Base-by-base conservation (phyloP, 2,797 vertebrate genomes). In the Trichosurus vulpecula region DNA sequence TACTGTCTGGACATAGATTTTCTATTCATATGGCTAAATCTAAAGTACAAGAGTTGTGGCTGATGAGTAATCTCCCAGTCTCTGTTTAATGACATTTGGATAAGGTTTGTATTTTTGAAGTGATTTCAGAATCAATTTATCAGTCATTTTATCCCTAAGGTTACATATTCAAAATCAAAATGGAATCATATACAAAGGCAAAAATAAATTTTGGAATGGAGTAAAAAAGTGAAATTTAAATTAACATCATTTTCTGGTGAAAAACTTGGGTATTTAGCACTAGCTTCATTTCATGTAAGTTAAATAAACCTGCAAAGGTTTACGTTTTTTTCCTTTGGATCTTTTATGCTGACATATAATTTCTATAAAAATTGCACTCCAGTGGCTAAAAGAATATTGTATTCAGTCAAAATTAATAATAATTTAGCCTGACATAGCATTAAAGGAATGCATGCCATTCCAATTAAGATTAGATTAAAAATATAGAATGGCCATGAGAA, bases 301-400 rank as follows among this genome's bases (percentile, higher is more conserved):
- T 96, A 96, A 96, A 96, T 81, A 95, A 98, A 97, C 61, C 92
- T 96, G 56, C 95, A 98, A 41, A 95, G 87, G 57, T 89, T 98
- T 93, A 96, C n/a, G n/a, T n/a, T n/a, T 94, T 95, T 27, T 98
- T 97, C 95, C 54, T 89, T 94, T 29, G 93, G 91, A 96, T 91
- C 56, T 95, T 97, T 97, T 98, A 47, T 98, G 95, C 96, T 98
- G 97, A 97, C 92, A 29, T 89, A 89, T 95, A 90, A 89, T 22
- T 96, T 98, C 97, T 95, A 13, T 93, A 52, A 95, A 90, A 97
- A 90, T 94, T 97, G 4, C 30, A 56, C 16, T 96, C 94, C 58
- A 74, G 53, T 90, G 94, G 90, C 52, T 92, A 92, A 97, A 97
- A 92, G 4, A 54, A 92, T 93, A 16, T 95, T 97, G 91, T 66